phyloP scores from a whole-genome alignment of 2,113 vertebrate species.

The Entelurus aequoreus region DNA sequence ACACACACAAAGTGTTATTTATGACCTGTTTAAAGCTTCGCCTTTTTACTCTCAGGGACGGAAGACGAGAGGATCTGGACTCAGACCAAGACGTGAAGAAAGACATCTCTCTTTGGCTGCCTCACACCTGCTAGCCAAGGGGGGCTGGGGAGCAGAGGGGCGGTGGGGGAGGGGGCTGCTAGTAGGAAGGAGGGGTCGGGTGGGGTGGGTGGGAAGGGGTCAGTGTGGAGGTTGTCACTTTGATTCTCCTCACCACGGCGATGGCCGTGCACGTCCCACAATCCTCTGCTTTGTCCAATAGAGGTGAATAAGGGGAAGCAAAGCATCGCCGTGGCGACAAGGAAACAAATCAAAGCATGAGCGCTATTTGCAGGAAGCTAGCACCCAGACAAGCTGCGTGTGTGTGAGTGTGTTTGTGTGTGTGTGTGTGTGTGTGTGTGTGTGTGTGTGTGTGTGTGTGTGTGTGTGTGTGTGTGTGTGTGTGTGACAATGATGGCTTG shows the following conservation, averaged over 20 bases:
- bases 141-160: background rate
- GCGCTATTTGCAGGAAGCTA: constrained; percentile 40
- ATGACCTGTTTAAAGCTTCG: no score
- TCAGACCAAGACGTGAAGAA: constrained; percentile 49
- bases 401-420: constrained; percentile 6
- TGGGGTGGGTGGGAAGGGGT: background rate
- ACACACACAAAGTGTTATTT: background rate
- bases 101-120: constrained; percentile 50
- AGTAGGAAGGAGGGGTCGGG: constrained; percentile 10
- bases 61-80: constrained; percentile 51
- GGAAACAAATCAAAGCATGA: constrained; percentile 46
- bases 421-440: constrained; percentile 1
- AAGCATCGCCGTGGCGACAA: constrained; percentile 42
- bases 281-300: constrained; percentile 62
- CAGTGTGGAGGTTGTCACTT: constrained; percentile 62
- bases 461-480: constrained; percentile 4
- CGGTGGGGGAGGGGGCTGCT: constrained; percentile 18
- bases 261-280: constrained; percentile 62
- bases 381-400: constrained; percentile 21
- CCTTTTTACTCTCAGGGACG: constrained; percentile 5
- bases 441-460: constrained; percentile 1
- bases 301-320: constrained; percentile 25
- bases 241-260: constrained; percentile 66
- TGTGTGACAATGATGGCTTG: background rate
- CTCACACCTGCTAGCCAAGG: constrained; percentile 60